phyloP scores from a whole-genome alignment of 2,113 vertebrate species.

The Platysternon megacephalum region DNA sequence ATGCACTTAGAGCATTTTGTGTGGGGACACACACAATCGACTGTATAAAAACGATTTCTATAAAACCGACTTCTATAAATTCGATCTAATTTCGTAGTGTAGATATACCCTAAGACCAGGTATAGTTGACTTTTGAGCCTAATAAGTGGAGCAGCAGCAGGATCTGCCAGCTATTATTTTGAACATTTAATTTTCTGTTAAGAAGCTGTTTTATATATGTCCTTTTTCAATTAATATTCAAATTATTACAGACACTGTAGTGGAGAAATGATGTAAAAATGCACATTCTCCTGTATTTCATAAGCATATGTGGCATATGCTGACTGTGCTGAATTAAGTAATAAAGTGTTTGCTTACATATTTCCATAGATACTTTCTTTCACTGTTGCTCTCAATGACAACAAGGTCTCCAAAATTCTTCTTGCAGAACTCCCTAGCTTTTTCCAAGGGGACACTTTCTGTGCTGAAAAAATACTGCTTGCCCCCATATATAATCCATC shows the following conservation, averaged over 20 bases:
- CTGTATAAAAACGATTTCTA: too few relatives aligned
- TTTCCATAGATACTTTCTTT: constrained; percentile 93
- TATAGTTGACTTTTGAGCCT: neutral
- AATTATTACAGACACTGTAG: neutral
- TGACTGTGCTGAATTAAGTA: neutral
- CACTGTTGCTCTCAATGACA: constrained; percentile 81
- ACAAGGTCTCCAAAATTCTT: constrained; percentile 86
- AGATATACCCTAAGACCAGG: neutral
- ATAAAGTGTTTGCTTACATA: constrained; percentile 77
- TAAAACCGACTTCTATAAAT: too few relatives aligned
- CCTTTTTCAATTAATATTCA: neutral
- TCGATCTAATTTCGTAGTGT: too few relatives aligned
- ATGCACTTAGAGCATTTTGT: too few relatives aligned
- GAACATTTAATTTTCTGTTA: neutral
- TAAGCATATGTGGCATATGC: neutral
- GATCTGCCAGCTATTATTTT: neutral
- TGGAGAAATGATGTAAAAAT: neutral
- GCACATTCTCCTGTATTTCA: neutral
- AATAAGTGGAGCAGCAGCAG: neutral
- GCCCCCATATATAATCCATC: constrained; percentile 89
- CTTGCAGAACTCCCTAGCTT: constrained; percentile 86
- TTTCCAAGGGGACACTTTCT: constrained; percentile 82
- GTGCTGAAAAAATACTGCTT: constrained; percentile 89
- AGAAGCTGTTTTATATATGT: neutral
- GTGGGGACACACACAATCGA: too few relatives aligned